Evolutionary conservation across 2,888 invertebrate genomes (phyloP).

Genomic region (Proisotoma minuta): DNA sequence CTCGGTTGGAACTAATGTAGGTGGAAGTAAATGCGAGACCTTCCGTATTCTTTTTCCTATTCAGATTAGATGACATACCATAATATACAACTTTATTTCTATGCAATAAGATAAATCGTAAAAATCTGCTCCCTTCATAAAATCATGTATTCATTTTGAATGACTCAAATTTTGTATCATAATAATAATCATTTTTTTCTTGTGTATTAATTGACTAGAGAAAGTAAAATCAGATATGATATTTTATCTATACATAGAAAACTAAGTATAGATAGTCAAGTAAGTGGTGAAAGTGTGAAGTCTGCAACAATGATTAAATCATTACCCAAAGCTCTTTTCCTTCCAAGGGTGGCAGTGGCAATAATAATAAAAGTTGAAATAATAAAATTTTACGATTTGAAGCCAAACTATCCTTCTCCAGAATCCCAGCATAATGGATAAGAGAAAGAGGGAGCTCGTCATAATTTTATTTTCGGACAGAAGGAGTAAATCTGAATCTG

Average conservation of each 20-base stretch:
- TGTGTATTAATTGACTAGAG: no score
- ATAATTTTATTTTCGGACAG: slow-evolving; percentile 5
- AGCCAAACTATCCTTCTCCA: slow-evolving; percentile 18
- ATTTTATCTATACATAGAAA: no score
- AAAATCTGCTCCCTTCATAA: slow-evolving; percentile 2
- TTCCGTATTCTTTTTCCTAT: slow-evolving; percentile 4
- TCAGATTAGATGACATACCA: background rate
- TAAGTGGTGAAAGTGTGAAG: no score
- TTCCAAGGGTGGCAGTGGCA: no score
- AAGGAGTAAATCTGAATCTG: background rate
- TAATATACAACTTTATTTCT: no score
- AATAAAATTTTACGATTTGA: slow-evolving; percentile 46
- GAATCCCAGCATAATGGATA: background rate
- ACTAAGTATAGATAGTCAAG: no score
- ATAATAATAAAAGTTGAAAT: slow-evolving; percentile 45
- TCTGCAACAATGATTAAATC: no score
- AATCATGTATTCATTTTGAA: no score
- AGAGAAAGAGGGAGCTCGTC: slow-evolving; percentile 2
- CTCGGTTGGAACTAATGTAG: background rate
- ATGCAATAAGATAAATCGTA: no score
- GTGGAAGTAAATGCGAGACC: background rate
- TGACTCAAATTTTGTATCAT: background rate
- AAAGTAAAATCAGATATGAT: no score
- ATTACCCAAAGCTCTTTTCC: no score
- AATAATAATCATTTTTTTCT: background rate